Base-by-base conservation (phyloP, 2,888 invertebrate genomes). In the Tenthredo distinguenda region DNA sequence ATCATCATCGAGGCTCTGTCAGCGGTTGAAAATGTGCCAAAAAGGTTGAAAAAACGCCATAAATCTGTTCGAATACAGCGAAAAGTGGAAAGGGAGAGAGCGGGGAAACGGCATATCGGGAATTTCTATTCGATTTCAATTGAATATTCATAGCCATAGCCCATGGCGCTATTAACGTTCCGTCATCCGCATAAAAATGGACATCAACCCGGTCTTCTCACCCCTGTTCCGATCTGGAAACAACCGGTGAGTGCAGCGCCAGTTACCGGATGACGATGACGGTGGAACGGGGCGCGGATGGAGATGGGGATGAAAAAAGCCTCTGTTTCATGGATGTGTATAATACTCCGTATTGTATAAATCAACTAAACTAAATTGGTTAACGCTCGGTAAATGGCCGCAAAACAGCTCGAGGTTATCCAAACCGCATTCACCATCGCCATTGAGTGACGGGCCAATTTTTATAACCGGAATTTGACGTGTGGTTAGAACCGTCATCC, bases 151-250 rank as follows among this genome's bases (percentile, higher is more conserved):
- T 81, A 5, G 40, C 40, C 34, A 50, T 81, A 85, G 85, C 79
- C 85, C 58, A 43, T 79, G 85, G 79, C 68, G 47, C 77, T 79
- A 85, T 85, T 79, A 85, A 81, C 79, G 85, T 85, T 74, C 68
- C 79, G 68, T 85, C 79, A 79, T 85, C 77, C 85, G 85, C 10
- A 74, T 74, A 74, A 74, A 74, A 74, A 74, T 74, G 43, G 43
- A 12, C 21, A 43, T 40, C 40, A 43, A 74, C n/a, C 40, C 43
- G 40, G 72, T 26, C 15, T n/a, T 18, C 71, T 26, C 62, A 26
- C 62, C 62, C 62, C 62, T 12, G 6, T 68, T 34, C 18, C 68
- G 18, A 34, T 68, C 34, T 18, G 31, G 15, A 34, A 62, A 62
- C 62, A 62, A 68, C 34, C 31, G 15, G 62, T 18, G n/a, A 62